These are phyloP conservation scores for Limnephilus auricula DNA, from an alignment of 2,888 invertebrate genomes.

Conservation along the genomic window DNA sequence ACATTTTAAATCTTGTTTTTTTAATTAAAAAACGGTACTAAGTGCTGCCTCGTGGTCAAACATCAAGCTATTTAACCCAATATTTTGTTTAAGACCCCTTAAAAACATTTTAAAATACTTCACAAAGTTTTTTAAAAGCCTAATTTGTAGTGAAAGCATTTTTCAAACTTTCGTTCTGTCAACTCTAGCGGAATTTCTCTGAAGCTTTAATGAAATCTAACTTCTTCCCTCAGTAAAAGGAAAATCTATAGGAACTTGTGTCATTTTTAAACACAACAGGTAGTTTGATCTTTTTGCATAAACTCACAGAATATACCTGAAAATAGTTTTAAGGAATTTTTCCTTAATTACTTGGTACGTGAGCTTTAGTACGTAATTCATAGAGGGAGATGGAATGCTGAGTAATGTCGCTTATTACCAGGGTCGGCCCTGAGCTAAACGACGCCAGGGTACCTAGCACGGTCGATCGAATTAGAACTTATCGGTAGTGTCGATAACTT, in stretches of 20 bases:
- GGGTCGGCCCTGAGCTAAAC: no score
- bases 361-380: neutral
- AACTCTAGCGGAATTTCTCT: neutral
- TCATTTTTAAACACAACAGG: neutral
- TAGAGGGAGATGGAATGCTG: neutral
- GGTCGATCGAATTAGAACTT: no score
- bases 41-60: no score
- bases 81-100: no score
- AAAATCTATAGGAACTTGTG: neutral
- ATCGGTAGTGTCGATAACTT: no score
- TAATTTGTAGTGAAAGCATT: no score
- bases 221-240: neutral
- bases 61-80: no score
- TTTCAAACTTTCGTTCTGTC: neutral
- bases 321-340: neutral
- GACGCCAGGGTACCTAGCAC: no score
- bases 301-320: neutral
- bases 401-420: no score
- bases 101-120: no score
- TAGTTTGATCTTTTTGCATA: neutral
- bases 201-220: neutral
- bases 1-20: neutral
- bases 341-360: neutral
- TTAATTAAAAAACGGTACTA: neutral
- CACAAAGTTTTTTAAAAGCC: no score